A percentile compares a stretch with the other conserved stretches of the same genome.
These are phyloP conservation scores for Dyspetes luteomarginatus DNA, from an alignment of 2,888 invertebrate species.

Conservation along the genomic window DNA sequence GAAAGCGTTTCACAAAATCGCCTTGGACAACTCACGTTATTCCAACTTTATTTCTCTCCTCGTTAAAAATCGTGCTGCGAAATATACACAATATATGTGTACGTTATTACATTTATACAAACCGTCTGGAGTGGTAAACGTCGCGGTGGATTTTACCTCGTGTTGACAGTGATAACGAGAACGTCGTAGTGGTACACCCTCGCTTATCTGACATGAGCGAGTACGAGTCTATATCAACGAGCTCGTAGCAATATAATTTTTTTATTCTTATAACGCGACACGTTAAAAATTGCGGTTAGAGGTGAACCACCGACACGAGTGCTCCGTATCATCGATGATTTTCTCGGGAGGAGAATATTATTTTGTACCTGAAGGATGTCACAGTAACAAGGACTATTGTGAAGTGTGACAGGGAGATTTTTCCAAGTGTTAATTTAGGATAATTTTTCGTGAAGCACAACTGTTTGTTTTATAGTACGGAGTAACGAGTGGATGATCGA, in stretches of 20 bases:
- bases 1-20: conserved; percentile 41
- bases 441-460: too few relatives aligned
- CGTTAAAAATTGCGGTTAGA: conserved; percentile 15
- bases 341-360: too few relatives aligned
- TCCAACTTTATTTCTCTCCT: background rate
- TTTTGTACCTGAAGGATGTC: too few relatives aligned
- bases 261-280: background rate
- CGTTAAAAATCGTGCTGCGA: background rate
- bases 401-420: too few relatives aligned
- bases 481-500: background rate
- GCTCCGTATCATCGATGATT: background rate
- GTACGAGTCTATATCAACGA: conserved; percentile 15
- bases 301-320: conserved; percentile 24
- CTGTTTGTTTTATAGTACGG: background rate
- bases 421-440: too few relatives aligned
- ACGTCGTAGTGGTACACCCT: conserved; percentile 43
- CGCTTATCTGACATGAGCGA: conserved; percentile 54
- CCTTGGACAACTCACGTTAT: conserved; percentile 2
- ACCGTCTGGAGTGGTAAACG: background rate
- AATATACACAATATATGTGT: background rate
- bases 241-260: background rate
- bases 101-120: background rate
- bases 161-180: conserved; percentile 73
- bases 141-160: conserved; percentile 38
- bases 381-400: too few relatives aligned